Evolutionary conservation across 2,888 invertebrate genomes (phyloP), one percentile per base, ranked within the genome.

Genomic region (Theristus sp.): DNA sequence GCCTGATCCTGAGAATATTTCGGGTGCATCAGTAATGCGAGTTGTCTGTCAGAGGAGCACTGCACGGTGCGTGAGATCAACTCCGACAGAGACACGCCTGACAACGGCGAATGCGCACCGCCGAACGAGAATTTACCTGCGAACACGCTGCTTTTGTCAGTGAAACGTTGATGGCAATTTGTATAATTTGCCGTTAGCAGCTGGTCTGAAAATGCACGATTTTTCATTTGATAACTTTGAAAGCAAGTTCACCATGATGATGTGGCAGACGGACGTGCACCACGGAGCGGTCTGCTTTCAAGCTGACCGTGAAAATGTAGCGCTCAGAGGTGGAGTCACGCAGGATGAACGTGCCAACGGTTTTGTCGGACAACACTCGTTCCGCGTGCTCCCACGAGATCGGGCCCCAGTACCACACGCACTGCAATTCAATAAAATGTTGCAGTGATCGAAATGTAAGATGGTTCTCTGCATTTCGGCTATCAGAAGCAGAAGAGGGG

Each of bases 371-470:
- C 31, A 86, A 75, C 69, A 82, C 82, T 60, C 81, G 79, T 71
- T 86, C 84, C 0, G 86, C 85, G 71, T 84, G 84, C 47, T 80
- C 79, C 65, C 84, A 80, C 0, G 83, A 81, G 66, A 86, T 81
- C 59, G 85, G 83, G 24, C 86, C 87, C 86, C 86, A 87, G 73
- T 87, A 87, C 86, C 86, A 86, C 53, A 82, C 83, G 71, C 80
- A 70, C 59, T 70, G 56, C 46, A 49, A 49, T 38, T 38, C 10
- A 13, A 38, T 13, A 38, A 17, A 38, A 13, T n/a, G n/a, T n/a
- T n/a, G n/a, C n/a, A n/a, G n/a, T n/a, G n/a, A n/a, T n/a, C n/a
- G n/a, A n/a, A n/a, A n/a, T n/a, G n/a, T n/a, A n/a, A n/a, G n/a
- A n/a, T n/a, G n/a, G n/a, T n/a, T n/a, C n/a, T n/a, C n/a, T n/a